Conservation (phyloP, 2,113 vertebrate species). For the Leptosomus discolor region DNA sequence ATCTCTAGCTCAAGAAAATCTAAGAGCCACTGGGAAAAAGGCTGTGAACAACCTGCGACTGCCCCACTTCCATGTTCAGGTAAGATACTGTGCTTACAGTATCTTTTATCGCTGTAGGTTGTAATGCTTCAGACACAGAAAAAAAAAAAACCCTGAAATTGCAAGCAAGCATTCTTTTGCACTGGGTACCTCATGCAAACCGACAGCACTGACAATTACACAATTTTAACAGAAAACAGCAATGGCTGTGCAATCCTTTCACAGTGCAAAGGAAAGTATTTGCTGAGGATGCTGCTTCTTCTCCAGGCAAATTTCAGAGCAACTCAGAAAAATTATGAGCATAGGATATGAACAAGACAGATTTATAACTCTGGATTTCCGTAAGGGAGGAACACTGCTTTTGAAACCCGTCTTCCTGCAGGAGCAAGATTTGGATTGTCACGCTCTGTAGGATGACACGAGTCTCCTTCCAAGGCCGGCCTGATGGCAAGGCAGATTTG, state of each 20-base stretch:
- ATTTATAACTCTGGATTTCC: background rate
- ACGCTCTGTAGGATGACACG: accelerated
- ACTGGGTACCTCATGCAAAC: background rate
- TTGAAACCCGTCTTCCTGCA: background rate
- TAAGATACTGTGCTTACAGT: background rate
- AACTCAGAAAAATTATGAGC: background rate
- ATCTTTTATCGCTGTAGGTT: accelerated
- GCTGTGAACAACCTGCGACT: background rate
- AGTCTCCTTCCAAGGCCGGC: background rate
- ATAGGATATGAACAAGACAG: accelerated
- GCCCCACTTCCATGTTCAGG: background rate
- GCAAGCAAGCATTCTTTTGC: background rate
- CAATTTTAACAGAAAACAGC: background rate
- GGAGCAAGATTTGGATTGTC: background rate
- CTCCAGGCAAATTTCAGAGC: background rate
- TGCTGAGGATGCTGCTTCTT: background rate
- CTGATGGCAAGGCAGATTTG: too few species aligned
- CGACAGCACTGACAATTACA: background rate
- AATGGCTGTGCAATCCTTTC: background rate
- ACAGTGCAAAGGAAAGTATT: background rate
- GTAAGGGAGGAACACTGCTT: accelerated
- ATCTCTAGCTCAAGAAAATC: background rate
- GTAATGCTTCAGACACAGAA: background rate
- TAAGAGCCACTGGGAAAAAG: background rate
- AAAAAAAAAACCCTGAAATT: background rate